Base-by-base conservation (phyloP, 2,797 vertebrate genomes). In the Anableps anableps region DNA sequence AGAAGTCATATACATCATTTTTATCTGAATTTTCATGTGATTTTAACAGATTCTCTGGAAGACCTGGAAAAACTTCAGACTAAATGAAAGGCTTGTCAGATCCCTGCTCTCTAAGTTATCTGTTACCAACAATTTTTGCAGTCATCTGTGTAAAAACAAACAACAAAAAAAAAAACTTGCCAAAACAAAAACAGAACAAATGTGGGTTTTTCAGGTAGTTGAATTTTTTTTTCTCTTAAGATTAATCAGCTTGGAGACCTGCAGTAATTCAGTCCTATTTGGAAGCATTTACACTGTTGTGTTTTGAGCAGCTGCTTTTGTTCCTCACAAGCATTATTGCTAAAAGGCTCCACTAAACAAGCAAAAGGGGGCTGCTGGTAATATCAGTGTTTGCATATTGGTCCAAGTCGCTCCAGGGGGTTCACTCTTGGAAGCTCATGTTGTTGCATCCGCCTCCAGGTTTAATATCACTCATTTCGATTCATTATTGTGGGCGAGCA, bases 381-480 rank as follows among this genome's bases (percentile, higher is more conserved):
- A 48, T 78, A 55, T 78, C 17, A 58, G 72, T 84, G 80, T 78
- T 83, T 80, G 70, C 78, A 88, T 85, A 58, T 78, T 72, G 71
- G 76, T 82, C 72, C 66, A 53, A 71, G 73, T 60, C 74, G 78
- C 74, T 86, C 70, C 70, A 21, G 9, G 55, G 77, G 76, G 80
- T 83, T 90, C 75, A 70, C 78, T 84, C 70, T 80, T 79, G 64
- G 60, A 82, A 86, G 76, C 78, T 76, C 79, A 76, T 82, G 77
- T 75, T 89, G 85, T 79, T 83, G 79, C 76, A 74, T 71, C 80
- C 70, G n/a, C 90, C 88, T 86, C 88, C 87, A 58, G 76, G 81
- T 94, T 88, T 92, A 90, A 92, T 91, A 91, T 92, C 62, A n/a
- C 90, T 92, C 85, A 87, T 94, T 91, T 85, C 81, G 91, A 91